Base-by-base conservation (phyloP, 2,797 vertebrate species). In the Siniperca scherzeri region DNA sequence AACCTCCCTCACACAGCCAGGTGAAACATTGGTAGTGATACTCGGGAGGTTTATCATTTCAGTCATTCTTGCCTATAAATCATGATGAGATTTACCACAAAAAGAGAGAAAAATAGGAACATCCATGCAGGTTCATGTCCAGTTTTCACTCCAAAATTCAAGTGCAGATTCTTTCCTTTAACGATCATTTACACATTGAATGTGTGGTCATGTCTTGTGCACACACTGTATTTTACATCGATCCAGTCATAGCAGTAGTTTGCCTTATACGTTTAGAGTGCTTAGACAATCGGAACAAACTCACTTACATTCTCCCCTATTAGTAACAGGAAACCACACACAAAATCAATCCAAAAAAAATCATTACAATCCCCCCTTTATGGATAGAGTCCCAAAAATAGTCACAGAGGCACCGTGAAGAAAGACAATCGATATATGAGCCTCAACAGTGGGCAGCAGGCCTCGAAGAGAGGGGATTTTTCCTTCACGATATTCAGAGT, bases 381-480 rank as follows among this genome's bases (percentile, higher is more conserved):
- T 62, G n/a, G 55, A 3, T 33, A 10, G 25, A 36, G 46, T 52
- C 62, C 48, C 16, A 16, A 14, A 70, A 73, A 33, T 27, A n/a
- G 40, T 71, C 70, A 81, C 76, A 1, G 76, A 91, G 88, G 87
- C 85, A 87, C 85, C 57, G 73, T 74, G 76, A 74, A 77, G 57
- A 85, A 77, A 83, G 62, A 92, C 80, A 87, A 87, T 90, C 86
- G 85, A 65, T 70, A 61, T 70, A 30, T 56, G 79, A 81, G 82
- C 70, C 59, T 53, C 60, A 70, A 56, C 2, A 69, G 25, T 65
- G 73, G 38, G 65, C 52, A 70, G 74, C 57, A 55, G 66, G 50
- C 71, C 48, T 68, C 3, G 8, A n/a, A 56, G 56, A 21, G 71
- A 71, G 48, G 60, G 11, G 38, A 69, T 67, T 55, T 42, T 66